Evolutionary conservation across 2,113 vertebrate genomes (phyloP).

Genomic region (Coregonus clupeaformis): DNA sequence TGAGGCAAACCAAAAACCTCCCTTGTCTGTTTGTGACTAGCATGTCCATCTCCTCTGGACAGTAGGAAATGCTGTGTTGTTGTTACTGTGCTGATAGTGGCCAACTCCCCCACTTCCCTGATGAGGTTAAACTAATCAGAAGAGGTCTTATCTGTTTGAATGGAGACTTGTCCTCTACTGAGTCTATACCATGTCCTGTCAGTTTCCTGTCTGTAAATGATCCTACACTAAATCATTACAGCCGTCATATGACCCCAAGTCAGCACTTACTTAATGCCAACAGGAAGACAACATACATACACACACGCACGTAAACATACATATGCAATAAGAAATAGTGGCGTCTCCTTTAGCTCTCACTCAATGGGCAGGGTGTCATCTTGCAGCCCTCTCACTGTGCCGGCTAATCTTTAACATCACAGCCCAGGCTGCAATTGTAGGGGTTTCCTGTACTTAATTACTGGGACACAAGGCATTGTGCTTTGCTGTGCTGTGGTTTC

Average conservation of each 20-base stretch:
- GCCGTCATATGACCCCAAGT: constrained; percentile 31
- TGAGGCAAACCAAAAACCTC: neutral
- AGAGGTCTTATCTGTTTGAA: neutral
- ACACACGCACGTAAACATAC: constrained; percentile 33
- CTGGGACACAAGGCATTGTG: constrained; percentile 54
- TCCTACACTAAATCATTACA: constrained; percentile 32
- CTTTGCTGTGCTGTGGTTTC: constrained; percentile 48
- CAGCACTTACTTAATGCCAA: constrained; percentile 2
- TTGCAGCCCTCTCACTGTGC: constrained; percentile 57
- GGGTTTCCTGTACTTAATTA: constrained; percentile 67
- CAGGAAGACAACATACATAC: constrained; percentile 7
- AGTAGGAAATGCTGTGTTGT: neutral
- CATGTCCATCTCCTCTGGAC: neutral
- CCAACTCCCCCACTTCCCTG: neutral
- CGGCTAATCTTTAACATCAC: constrained; percentile 62
- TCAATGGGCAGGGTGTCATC: constrained; percentile 59
- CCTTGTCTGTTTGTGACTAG: neutral
- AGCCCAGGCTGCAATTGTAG: constrained; percentile 52
- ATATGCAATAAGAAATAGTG: constrained; percentile 16
- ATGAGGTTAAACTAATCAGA: neutral
- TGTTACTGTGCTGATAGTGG: neutral
- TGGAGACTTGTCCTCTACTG: neutral
- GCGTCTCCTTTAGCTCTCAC: neutral
- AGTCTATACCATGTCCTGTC: neutral
- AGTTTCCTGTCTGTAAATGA: constrained; percentile 23